Evolutionary conservation across 2,113 vertebrate species (phyloP), one percentile per base, ranked within the genome.

Genomic region (Climacteris rufus): DNA sequence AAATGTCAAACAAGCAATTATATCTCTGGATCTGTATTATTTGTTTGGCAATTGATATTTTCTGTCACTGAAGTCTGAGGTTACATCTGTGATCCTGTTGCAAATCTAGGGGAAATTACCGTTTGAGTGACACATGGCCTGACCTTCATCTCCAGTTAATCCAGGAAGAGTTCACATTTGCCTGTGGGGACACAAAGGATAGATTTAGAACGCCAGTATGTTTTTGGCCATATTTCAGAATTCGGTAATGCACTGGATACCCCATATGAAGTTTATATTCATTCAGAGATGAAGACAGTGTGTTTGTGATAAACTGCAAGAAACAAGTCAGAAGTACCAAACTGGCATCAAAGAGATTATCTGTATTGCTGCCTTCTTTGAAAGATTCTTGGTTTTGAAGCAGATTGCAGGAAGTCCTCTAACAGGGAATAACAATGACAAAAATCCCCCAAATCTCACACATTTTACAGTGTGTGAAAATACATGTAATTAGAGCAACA

Each of bases 61-160:
- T 89, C 44, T 87, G 45, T 71, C 76, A 53, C 53, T n/a, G 52
- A 81, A 80, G 15, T 71, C 79, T 66, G 69, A 68, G 68, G 52
- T 90, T 92, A 53, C 28, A 44, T 75, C 76, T 89, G 49, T 82
- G 79, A 89, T 86, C 71, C 64, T 77, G 47, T 52, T 75, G 83
- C 75, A 81, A 74, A 92, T 86, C 56, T 52, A 53, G 64, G 64
- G 87, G 76, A 94, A 96, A 90, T 96, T 88, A 71, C 68, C 82
- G 92, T 88, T 93, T 63, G 65, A 96, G 61, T 79, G 86, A 75
- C 92, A 95, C 68, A 5, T 68, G 60, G 47, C 37, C 44, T 88
- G 83, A 90, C 64, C 86, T 97, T 92, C 93, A 89, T 94, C 76
- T 94, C 44, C 45, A 61, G 49, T 69, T 90, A 89, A 93, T 93